Evolutionary conservation across 2,888 invertebrate genomes (phyloP).

Genomic region (Zele albiditarsus): DNA sequence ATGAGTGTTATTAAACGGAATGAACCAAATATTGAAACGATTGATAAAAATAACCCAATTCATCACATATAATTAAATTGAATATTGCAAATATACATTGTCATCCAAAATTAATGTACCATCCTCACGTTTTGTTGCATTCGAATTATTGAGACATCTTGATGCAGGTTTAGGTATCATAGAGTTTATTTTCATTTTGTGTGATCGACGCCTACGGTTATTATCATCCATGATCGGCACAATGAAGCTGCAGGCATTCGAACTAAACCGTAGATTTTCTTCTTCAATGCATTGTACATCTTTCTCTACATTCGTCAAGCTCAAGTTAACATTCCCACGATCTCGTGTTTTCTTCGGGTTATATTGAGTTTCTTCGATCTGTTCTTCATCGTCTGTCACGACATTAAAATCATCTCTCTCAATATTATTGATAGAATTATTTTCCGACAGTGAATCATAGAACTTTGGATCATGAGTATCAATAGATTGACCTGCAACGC

Average conservation of each 20-base stretch:
- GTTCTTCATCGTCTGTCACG: not conserved
- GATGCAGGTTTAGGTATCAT: conserved; percentile 47
- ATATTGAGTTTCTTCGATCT: not conserved
- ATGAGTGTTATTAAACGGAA: conserved; percentile 12
- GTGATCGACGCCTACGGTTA: not conserved
- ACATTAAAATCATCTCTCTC: not conserved
- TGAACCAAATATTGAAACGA: not conserved
- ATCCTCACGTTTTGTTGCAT: not conserved
- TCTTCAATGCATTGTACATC: conserved; percentile 23
- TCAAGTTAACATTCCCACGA: conserved; percentile 22
- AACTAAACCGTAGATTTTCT: conserved; percentile 49
- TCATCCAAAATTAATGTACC: not conserved
- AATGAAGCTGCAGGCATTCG: conserved; percentile 58
- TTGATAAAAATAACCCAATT: no score
- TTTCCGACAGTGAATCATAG: conserved; percentile 39
- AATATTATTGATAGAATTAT: conserved; percentile 1
- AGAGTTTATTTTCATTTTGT: conserved; percentile 39
- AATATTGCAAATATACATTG: not conserved
- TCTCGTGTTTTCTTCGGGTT: conserved; percentile 3
- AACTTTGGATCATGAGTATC: conserved; percentile 28
- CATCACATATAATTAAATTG: not conserved
- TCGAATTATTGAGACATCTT: not conserved
- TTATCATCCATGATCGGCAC: conserved; percentile 47
- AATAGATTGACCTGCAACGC: not conserved
- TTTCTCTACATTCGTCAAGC: not conserved